Conservation (phyloP, 2,113 vertebrate genomes). For the Bujurquina vittata region DNA sequence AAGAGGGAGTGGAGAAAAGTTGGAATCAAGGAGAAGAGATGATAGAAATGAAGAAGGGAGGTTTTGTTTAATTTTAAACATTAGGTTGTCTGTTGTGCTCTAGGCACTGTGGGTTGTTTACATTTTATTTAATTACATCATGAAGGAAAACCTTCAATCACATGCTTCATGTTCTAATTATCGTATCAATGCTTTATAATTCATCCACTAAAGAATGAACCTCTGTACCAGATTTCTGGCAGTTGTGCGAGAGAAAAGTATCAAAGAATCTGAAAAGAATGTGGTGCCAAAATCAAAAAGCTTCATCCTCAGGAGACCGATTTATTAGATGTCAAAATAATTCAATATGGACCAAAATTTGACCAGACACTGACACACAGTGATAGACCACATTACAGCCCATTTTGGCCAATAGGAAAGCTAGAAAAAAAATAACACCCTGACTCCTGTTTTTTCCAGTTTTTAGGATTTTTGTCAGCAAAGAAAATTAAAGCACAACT, state of each 20-base stretch:
- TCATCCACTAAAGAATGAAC: background rate
- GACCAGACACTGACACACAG: background rate
- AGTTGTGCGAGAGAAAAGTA: background rate
- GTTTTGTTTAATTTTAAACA: too few species aligned
- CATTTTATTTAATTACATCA: too few species aligned
- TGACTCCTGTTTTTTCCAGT: background rate
- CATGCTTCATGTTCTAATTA: background rate
- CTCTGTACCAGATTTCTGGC: background rate
- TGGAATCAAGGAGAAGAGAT: too few species aligned
- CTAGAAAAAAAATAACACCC: background rate
- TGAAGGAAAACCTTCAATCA: too few species aligned
- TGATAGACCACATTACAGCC: background rate
- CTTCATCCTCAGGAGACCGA: background rate
- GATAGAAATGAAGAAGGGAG: too few species aligned
- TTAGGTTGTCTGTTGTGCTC: too few species aligned
- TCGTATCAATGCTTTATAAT: background rate
- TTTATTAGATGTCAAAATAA: background rate
- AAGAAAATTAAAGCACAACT: background rate
- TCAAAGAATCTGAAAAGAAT: background rate
- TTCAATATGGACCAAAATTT: background rate
- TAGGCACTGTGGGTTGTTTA: too few species aligned
- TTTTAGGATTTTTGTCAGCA: background rate
- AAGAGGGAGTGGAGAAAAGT: too few species aligned
- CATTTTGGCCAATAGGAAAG: background rate
- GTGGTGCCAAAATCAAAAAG: background rate